These are phyloP conservation scores for Adoxophyes honmai DNA, from an alignment of 1,140 invertebrate species.

Conservation along the genomic window DNA sequence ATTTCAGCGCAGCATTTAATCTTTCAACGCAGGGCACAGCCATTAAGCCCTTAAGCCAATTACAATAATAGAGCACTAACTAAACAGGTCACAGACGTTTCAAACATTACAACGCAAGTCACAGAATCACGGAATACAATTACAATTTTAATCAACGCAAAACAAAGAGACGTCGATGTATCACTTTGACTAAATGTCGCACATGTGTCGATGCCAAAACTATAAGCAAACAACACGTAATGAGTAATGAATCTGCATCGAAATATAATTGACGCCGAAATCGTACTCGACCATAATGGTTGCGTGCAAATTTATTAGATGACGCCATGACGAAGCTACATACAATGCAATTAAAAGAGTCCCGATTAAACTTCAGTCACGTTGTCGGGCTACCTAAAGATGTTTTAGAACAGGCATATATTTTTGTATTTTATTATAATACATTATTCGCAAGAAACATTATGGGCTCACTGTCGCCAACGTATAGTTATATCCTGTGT, in stretches of 20 bases:
- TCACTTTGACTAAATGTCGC: not conserved
- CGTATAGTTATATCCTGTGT: too few species aligned
- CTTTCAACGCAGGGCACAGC: too few species aligned
- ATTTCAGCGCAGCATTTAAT: too few species aligned
- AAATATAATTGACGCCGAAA: constrained; percentile 18
- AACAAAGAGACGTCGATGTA: not conserved
- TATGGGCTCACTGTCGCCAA: too few species aligned
- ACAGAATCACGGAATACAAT: not conserved
- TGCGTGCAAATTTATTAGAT: constrained; percentile 24
- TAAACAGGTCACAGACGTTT: too few species aligned
- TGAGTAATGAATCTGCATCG: constrained; percentile 26
- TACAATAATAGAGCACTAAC: too few species aligned
- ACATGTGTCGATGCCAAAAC: constrained; percentile 27
- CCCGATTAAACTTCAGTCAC: constrained; percentile 4
- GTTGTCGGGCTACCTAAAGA: too few species aligned
- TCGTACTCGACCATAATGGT: constrained; percentile 3
- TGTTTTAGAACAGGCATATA: too few species aligned
- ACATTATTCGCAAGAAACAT: too few species aligned
- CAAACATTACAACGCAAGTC: too few species aligned
- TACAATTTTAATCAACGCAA: not conserved
- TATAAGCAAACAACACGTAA: constrained; percentile 27
- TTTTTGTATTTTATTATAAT: too few species aligned
- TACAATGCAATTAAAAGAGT: constrained; percentile 21
- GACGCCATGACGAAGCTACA: constrained; percentile 26
- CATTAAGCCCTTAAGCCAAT: too few species aligned